Evolutionary conservation across 2,888 invertebrate species (phyloP).

Genomic region (Willowsia nigromaculata): DNA sequence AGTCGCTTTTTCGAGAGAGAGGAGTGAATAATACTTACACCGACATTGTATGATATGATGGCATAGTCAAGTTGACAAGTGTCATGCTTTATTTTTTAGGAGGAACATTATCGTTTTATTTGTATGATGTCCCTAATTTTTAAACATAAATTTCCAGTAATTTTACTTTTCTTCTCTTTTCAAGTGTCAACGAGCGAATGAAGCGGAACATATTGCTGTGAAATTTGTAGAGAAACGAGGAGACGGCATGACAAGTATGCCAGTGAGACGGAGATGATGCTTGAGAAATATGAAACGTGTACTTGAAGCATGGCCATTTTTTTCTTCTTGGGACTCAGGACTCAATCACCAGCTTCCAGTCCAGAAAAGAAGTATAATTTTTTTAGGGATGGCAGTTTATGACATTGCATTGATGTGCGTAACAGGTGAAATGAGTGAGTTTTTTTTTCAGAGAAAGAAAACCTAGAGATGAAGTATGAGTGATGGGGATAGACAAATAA

Average conservation of each 20-base stretch:
- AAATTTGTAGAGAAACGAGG: conserved; percentile 24
- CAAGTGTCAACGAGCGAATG: conserved; percentile 66
- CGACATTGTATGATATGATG: background rate
- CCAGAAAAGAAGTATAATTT: background rate
- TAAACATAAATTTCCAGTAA: conserved; percentile 54
- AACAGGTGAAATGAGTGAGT: conserved; percentile 12
- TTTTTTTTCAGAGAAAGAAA: too few relatives aligned
- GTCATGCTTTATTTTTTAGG: conserved; percentile 32
- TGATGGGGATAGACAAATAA: too few relatives aligned
- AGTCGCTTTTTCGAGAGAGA: background rate
- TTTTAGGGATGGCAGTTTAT: background rate
- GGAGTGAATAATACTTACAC: background rate
- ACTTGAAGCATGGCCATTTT: background rate
- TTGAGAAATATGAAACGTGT: background rate
- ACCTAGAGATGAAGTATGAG: too few relatives aligned
- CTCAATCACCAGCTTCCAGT: background rate
- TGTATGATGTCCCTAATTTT: conserved; percentile 36
- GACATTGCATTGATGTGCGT: background rate
- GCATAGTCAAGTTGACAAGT: conserved; percentile 61
- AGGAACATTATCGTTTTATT: background rate
- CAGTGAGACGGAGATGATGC: too few relatives aligned
- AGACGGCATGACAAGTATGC: background rate
- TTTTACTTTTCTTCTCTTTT: conserved; percentile 40
- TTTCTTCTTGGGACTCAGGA: background rate
- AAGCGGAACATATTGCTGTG: conserved; percentile 53